Conservation (phyloP, 2,113 vertebrate species). For the Nyctereutes procyonoides region DNA sequence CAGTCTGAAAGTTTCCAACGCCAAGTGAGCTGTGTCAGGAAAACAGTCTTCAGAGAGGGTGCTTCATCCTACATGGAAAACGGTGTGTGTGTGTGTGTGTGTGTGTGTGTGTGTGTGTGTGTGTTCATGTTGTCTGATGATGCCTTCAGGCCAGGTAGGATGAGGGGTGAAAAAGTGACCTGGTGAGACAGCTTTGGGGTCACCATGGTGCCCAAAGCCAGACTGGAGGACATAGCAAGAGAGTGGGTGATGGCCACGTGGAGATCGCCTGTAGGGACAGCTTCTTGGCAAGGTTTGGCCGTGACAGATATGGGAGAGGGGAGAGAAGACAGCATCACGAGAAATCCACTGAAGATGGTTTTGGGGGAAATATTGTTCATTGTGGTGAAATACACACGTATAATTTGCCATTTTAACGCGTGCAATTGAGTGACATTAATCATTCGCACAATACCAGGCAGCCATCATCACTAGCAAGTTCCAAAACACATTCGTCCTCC, state of each 20-base stretch:
- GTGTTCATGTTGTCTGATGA: too few relatives aligned
- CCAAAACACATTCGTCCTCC: not conserved
- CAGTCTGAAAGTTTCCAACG: constrained; percentile 81
- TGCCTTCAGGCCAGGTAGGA: not conserved
- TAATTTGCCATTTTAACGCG: not conserved
- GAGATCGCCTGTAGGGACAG: not conserved
- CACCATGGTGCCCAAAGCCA: not conserved
- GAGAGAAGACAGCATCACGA: not conserved
- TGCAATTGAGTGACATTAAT: not conserved
- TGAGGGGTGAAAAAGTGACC: too few relatives aligned
- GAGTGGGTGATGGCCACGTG: rapidly evolving
- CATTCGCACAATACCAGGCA: not conserved
- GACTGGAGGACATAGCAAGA: not conserved
- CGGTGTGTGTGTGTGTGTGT: rapidly evolving
- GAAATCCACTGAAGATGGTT: not conserved
- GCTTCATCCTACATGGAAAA: not conserved
- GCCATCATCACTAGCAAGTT: not conserved
- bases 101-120: too few relatives aligned
- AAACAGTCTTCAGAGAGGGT: not conserved
- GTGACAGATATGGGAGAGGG: not conserved
- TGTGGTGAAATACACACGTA: not conserved
- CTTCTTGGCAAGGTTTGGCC: not conserved
- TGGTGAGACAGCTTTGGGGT: not conserved
- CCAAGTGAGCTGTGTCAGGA: constrained; percentile 52
- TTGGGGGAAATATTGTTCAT: not conserved